Conservation (phyloP, 2,888 invertebrate species). For the Lacanobia oleracea region DNA sequence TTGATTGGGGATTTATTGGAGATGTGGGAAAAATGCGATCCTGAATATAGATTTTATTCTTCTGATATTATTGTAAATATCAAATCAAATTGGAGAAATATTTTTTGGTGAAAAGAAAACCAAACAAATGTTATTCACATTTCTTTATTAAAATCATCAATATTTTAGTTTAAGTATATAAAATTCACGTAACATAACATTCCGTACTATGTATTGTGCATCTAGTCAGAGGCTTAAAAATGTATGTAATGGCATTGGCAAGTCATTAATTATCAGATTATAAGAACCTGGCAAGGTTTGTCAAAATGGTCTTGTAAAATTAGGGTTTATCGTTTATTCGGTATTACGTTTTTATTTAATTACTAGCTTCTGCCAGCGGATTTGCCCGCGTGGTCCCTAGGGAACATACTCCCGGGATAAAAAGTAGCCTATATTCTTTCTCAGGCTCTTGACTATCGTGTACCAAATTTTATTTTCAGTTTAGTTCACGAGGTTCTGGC, state of each 20-base stretch:
- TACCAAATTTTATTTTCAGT: too few species aligned
- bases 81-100: too few species aligned
- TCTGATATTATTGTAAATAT: too few species aligned
- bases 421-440: too few species aligned
- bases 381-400: too few species aligned
- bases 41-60: too few species aligned
- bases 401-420: too few species aligned
- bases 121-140: conserved; percentile 55
- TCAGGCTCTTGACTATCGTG: too few species aligned
- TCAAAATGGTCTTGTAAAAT: conserved; percentile 20
- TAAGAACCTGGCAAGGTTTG: conserved; percentile 54
- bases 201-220: conserved; percentile 59
- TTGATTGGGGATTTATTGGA: too few species aligned
- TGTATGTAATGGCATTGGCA: conserved; percentile 49
- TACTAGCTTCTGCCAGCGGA: too few species aligned
- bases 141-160: conserved; percentile 68
- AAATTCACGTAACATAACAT: conserved; percentile 59
- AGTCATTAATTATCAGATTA: conserved; percentile 39
- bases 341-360: not conserved
- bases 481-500: too few species aligned
- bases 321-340: not conserved
- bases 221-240: conserved; percentile 29
- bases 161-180: conserved; percentile 61
- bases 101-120: not conserved
- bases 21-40: too few species aligned